Conservation (phyloP, 2,797 vertebrate genomes). For the Neomorphus geoffroyi region DNA sequence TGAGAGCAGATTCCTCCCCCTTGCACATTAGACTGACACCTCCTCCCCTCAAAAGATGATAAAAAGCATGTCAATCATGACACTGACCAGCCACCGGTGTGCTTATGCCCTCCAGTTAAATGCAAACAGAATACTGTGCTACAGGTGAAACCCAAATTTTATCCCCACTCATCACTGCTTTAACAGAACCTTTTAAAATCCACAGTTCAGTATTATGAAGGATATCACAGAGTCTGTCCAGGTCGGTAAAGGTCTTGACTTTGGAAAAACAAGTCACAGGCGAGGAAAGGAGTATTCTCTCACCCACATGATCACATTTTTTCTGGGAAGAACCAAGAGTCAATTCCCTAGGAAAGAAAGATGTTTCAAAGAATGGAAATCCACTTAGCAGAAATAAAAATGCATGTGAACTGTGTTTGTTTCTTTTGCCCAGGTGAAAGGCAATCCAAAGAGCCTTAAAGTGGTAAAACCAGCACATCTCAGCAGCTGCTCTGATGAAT, state of each 20-base stretch:
- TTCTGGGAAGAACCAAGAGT: not conserved
- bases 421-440: not conserved
- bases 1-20: not conserved
- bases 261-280: not conserved
- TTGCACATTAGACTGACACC: not conserved
- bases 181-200: not conserved
- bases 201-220: not conserved
- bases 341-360: not conserved
- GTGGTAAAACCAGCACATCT: not conserved
- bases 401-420: not conserved
- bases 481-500: not conserved
- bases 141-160: not conserved
- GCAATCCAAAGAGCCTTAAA: not conserved
- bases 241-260: not conserved
- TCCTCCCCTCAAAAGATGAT: not conserved
- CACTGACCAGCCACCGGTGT: not conserved
- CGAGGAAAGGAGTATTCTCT: not conserved
- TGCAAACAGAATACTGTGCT: not conserved
- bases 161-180: not conserved
- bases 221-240: not conserved
- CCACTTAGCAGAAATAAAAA: not conserved
- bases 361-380: not conserved
- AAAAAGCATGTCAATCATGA: not conserved
- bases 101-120: not conserved
- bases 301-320: not conserved